Conservation (phyloP, 2,888 invertebrate genomes). For the Panopea generosa region DNA sequence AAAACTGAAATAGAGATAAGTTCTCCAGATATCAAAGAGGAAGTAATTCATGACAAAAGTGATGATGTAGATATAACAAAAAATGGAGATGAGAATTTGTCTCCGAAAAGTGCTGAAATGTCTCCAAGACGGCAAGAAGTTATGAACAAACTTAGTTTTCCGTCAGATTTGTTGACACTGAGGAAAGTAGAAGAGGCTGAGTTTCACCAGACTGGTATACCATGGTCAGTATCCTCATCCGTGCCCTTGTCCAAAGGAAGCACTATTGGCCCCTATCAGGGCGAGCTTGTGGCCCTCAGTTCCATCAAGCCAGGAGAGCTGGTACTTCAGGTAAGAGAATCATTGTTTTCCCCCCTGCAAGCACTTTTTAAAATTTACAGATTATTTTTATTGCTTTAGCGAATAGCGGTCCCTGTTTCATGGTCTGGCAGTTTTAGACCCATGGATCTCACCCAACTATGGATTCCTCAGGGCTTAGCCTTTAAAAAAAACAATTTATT, state of each 20-base stretch:
- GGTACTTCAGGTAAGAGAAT: constrained; percentile 77
- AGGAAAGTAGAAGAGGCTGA: constrained; percentile 74
- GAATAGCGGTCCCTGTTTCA: too few species aligned
- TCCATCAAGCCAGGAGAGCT: constrained; percentile 75
- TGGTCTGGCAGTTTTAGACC: too few species aligned
- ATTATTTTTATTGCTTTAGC: too few species aligned
- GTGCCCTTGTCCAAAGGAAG: constrained; percentile 75
- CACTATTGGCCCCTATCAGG: constrained; percentile 77
- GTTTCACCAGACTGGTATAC: constrained; percentile 68
- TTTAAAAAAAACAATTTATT: too few species aligned
- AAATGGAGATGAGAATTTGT: constrained; percentile 14
- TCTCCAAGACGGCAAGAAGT: constrained; percentile 46
- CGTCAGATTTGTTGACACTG: constrained; percentile 74
- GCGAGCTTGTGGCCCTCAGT: constrained; percentile 73
- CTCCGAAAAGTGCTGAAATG: constrained; percentile 23
- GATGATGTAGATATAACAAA: constrained; percentile 20
- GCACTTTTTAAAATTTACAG: too few species aligned
- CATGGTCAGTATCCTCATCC: constrained; percentile 75
- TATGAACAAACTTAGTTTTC: constrained; percentile 72
- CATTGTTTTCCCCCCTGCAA: not conserved
- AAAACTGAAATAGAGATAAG: constrained; percentile 22
- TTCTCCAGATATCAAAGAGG: constrained; percentile 16
- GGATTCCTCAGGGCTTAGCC: too few species aligned
- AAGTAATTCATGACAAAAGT: constrained; percentile 14
- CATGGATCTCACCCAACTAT: too few species aligned